These are phyloP conservation scores for Drosophila lacertosa DNA, from an alignment of 1,140 invertebrate genomes.

Conservation along the genomic window DNA sequence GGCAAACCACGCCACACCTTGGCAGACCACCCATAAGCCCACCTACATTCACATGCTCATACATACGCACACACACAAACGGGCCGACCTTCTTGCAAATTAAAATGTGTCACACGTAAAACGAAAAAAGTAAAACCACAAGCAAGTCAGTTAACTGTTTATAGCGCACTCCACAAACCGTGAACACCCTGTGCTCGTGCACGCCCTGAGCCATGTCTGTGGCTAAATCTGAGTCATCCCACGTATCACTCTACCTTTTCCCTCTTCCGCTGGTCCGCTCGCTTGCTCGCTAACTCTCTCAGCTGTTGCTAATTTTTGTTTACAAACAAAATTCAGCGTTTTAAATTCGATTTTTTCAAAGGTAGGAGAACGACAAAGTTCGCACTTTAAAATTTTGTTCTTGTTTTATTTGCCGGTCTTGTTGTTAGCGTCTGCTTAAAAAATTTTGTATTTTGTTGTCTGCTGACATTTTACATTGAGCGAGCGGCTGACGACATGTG, in stretches of 20 bases:
- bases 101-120: slow-evolving; percentile 47
- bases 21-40: slow-evolving; percentile 15
- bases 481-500: slow-evolving; percentile 24
- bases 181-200: slow-evolving; percentile 46
- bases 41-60: background rate
- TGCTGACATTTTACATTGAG: slow-evolving; percentile 14
- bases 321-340: slow-evolving; percentile 39
- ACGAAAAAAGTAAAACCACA: slow-evolving; percentile 16
- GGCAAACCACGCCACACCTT: background rate
- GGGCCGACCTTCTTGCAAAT: slow-evolving; percentile 34
- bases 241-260: background rate
- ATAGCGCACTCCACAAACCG: slow-evolving; percentile 9
- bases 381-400: no score
- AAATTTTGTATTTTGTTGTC: slow-evolving; percentile 2
- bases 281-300: slow-evolving; percentile 15
- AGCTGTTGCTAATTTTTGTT: slow-evolving; percentile 44
- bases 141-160: slow-evolving; percentile 15
- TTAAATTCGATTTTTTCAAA: slow-evolving; percentile 6
- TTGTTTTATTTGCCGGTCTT: no score
- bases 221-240: slow-evolving; percentile 23
- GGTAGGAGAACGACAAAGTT: background rate
- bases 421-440: background rate
- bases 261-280: no score
- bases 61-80: background rate
- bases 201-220: slow-evolving; percentile 19